Base-by-base conservation (phyloP, 2,888 invertebrate species). In the Drosophila sordidula region DNA sequence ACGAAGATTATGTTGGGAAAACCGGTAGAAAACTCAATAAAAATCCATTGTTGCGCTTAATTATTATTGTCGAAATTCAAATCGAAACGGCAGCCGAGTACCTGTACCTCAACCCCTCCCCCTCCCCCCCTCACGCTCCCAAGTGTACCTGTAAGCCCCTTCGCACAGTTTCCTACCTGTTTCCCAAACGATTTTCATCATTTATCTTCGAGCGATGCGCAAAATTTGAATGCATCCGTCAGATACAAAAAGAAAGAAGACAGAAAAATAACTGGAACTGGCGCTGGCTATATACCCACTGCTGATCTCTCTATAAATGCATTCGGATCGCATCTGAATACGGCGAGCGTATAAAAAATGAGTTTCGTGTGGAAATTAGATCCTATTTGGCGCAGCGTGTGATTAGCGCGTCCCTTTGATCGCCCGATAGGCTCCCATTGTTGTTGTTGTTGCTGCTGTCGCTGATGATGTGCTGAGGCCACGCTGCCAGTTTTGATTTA, bases 351-450 rank as follows among this genome's bases (percentile, higher is more conserved):
- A 47, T 74, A 81, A 77, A 79, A 83, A 80, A 78, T 75, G 59
- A 73, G 73, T 73, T 74, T 75, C 69, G 76, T 79, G 76, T 82
- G 79, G 89, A 90, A 90, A 90, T 90, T 89, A 90, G 90, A 90
- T 90, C 90, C 89, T 90, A 86, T 85, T 88, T 89, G 87, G 82
- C 89, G 66, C 89, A 84, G 89, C 89, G 77, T 87, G 86, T 82
- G 86, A 87, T 87, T 87, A 88, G 85, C 87, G 89, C 82, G 62
- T 78, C 77, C 75, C 86, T 87, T 87, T 87, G 86, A 88, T 88
- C 61, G 56, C 62, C 56, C 75, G 74, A 74, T 72, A 44, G 42
- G 18, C 70, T 65, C 34, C 49, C 44, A 44, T 25, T 63, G 42
- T 66, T 41, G 29, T 57, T 12, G 14, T 22, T 22, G 26, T 6